Evolutionary conservation across 2,113 vertebrate genomes (phyloP).

Genomic region (Paralichthys olivaceus): DNA sequence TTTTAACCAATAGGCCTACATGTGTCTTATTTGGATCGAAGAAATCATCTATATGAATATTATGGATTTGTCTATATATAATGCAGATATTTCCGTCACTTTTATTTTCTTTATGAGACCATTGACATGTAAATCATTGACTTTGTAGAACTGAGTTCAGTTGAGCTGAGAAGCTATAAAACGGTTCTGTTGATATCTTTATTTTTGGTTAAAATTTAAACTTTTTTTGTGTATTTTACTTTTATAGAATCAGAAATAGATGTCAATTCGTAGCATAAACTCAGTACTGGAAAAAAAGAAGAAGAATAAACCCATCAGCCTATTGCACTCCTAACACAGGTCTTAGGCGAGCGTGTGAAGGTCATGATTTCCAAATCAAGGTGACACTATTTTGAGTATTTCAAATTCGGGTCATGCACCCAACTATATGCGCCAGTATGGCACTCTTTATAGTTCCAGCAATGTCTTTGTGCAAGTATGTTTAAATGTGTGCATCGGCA

Average conservation of each 20-base stretch:
- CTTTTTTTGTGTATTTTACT: conserved; percentile 79
- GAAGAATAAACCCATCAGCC: conserved; percentile 68
- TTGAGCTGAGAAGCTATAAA: conserved; percentile 78
- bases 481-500: conserved; percentile 85
- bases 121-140: conserved; percentile 80
- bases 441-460: conserved; percentile 81
- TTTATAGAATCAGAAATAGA: conserved; percentile 80
- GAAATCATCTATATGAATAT: conserved; percentile 85
- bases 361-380: conserved; percentile 76
- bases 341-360: conserved; percentile 67
- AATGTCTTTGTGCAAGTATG: conserved; percentile 85
- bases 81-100: conserved; percentile 80
- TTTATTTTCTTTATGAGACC: conserved; percentile 80
- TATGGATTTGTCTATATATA: conserved; percentile 84
- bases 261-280: conserved; percentile 78
- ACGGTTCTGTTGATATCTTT: conserved; percentile 73
- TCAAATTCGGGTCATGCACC: conserved; percentile 71
- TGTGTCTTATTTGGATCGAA: conserved; percentile 86
- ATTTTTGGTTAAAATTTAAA: conserved; percentile 73
- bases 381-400: conserved; percentile 77
- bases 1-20: conserved; percentile 83
- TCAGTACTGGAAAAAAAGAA: conserved; percentile 53
- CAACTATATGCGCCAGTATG: conserved; percentile 71
- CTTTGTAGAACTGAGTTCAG: conserved; percentile 76
- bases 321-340: conserved; percentile 76